Percentiles rank a stretch among this genome's conserved stretches.
phyloP scores from a whole-genome alignment of 2,888 invertebrate genomes.

The Chymomyza fuscimana region DNA sequence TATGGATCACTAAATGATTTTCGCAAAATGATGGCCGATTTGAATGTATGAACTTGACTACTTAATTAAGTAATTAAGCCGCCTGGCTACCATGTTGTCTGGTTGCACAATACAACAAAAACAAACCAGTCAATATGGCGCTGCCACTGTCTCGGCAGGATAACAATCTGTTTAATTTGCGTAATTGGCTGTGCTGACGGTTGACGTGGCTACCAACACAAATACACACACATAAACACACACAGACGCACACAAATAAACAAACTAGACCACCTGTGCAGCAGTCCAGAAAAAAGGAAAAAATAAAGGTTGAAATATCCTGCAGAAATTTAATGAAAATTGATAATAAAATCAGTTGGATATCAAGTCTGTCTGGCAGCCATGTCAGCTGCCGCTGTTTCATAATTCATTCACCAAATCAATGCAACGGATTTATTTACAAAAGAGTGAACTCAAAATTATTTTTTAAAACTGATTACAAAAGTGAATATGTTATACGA shows the following conservation, averaged over 20 bases:
- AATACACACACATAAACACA: neutral
- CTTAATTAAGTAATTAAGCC: conserved; percentile 68
- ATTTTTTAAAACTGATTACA: conserved; percentile 37
- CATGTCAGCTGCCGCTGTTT: conserved; percentile 3
- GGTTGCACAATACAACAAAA: conserved; percentile 8
- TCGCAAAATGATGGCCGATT: conserved; percentile 88
- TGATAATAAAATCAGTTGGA: conserved; percentile 29
- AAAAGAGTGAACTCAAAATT: conserved; percentile 20
- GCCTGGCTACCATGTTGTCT: conserved; percentile 29
- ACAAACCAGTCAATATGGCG: neutral
- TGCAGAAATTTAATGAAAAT: conserved; percentile 27
- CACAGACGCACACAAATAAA: neutral
- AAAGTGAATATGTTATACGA: conserved; percentile 33
- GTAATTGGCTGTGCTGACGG: conserved; percentile 71
- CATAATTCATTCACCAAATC: conserved; percentile 14
- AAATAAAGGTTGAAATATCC: conserved; percentile 23
- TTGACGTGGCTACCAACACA: conserved; percentile 54
- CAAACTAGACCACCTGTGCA: conserved; percentile 17
- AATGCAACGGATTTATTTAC: neutral
- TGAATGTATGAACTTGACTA: conserved; percentile 81
- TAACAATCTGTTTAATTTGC: conserved; percentile 72
- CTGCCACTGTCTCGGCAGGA: conserved; percentile 52
- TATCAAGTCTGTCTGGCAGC: neutral
- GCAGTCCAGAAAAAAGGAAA: conserved; percentile 40
- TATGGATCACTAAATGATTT: conserved; percentile 87